phyloP scores from a whole-genome alignment of 2,888 invertebrate genomes.

The Alsophila aescularia region DNA sequence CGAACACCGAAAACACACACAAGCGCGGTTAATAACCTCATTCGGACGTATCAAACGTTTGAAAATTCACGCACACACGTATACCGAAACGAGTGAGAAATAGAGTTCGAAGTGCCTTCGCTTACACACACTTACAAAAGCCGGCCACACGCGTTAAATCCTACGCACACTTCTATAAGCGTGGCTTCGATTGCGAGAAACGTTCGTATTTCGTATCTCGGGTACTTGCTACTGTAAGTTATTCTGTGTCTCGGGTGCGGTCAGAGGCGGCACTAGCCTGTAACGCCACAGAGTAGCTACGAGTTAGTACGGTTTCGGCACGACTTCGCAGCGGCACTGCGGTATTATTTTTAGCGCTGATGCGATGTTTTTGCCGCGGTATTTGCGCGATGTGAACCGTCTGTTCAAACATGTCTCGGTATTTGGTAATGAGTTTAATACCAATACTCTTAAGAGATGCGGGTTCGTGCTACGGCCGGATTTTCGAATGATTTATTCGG shows the following conservation, averaged over 20 bases:
- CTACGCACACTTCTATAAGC: conserved; percentile 4
- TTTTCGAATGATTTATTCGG: background rate
- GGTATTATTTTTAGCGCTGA: conserved; percentile 78
- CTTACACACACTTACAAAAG: conserved; percentile 38
- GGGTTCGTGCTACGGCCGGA: background rate
- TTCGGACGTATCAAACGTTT: conserved; percentile 64
- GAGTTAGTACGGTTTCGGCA: conserved; percentile 19
- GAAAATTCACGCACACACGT: conserved; percentile 49
- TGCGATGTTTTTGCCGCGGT: conserved; percentile 70
- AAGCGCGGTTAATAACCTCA: conserved; percentile 66
- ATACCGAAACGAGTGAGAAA: conserved; percentile 22
- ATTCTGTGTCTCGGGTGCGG: conserved; percentile 39
- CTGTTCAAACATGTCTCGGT: conserved; percentile 28
- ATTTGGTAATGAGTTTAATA: conserved; percentile 38
- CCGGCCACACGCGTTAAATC: background rate
- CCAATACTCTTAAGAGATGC: conserved; percentile 19
- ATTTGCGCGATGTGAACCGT: conserved; percentile 42
- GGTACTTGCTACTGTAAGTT: too few relatives aligned
- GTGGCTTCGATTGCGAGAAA: conserved; percentile 45
- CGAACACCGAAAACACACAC: conserved; percentile 46
- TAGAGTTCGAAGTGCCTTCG: conserved; percentile 42
- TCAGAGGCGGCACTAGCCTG: conserved; percentile 66
- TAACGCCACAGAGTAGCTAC: conserved; percentile 32
- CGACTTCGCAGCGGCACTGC: conserved; percentile 37
- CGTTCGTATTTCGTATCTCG: conserved; percentile 30